Evolutionary conservation across 2,797 vertebrate species (phyloP), one percentile per base, ranked within the genome.

Genomic region (Sebastes minor): DNA sequence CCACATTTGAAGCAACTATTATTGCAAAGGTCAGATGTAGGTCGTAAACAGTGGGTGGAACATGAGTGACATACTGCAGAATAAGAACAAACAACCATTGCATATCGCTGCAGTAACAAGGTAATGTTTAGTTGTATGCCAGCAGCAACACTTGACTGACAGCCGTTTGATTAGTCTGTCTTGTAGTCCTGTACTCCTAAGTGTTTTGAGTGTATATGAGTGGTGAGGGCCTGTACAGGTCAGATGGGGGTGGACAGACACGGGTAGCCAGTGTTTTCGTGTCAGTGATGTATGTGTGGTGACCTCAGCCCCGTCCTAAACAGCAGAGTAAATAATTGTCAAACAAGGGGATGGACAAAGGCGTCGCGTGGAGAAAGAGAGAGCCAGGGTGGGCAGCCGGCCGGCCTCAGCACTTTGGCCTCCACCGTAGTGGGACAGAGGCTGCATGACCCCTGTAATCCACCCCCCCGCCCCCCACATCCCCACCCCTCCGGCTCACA

Each of bases 251-350:
- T 84, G 83, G 84, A 71, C 75, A 20, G 84, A 88, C 86, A 78
- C 38, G 86, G 59, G 55, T 79, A 75, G 68, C 85, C 30, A 62
- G 82, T 90, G 86, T 88, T 81, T 91, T 88, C 33, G 25, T 93
- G 92, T 92, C 92, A 92, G 85, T 89, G 93, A 94, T 94, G 88
- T 65, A 79, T 91, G 91, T 76, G 65, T 16, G 76, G 81, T 94
- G 92, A 95, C 94, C 92, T 92, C 89, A 70, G 74, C 92, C 88
- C 64, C 12, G 78, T 86, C 88, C 93, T 74, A 85, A 88, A 87
- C 80, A 75, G 91, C 91, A 91, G 87, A 96, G 96, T 96, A 95
- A 97, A 97, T 95, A 93, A 95, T 94, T 96, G 95, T 95, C 92
- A 93, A 96, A 95, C 92, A 95, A 94, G 93, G 77, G 63, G 53